Evolutionary conservation across 2,797 vertebrate genomes (phyloP), one percentile per base, ranked within the genome.

Genomic region (Poeciliopsis turneri): DNA sequence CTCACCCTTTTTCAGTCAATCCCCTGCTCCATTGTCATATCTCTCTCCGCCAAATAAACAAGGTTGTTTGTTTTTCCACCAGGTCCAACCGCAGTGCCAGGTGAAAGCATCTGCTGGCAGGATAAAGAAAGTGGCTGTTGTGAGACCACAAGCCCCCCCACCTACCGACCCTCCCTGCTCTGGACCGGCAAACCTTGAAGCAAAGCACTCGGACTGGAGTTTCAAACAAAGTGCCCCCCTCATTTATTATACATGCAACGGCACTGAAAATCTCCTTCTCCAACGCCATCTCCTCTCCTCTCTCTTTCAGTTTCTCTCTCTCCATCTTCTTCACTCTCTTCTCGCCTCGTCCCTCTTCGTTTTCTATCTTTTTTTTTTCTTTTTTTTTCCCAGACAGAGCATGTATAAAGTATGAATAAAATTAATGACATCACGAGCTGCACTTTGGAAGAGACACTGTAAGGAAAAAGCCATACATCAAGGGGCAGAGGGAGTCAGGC

Each of bases 181-280:
- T 46, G 68, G 94, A 88, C 93, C 93, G 94, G 91, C 91, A 93
- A 96, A 95, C 92, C 93, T 94, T 95, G 90, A 95, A 96, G 89
- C 90, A 88, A 90, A 88, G 85, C 82, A 78, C 46, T 71, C n/a
- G 74, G 90, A 93, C 88, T 92, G 90, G 92, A 94, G 93, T 95
- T 95, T 93, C 91, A 94, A 91, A 95, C 95, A 95, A 96, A 96
- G 95, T 93, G 94, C 94, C 93, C 93, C 72, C 92, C 92, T 95
- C 95, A 96, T 96, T 95, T 94, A 96, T 96, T 96, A 96, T 96
- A 95, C 95, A 96, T 96, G 95, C 92, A 93, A 93, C 92, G 94
- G 93, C 92, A 90, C 93, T 91, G 94, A 93, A 95, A 95, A 95
- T 95, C 94, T 95, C 94, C 94, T 93, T 93, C 92, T 88, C 88